Percentiles rank a stretch among this genome's conserved stretches.
Conservation (phyloP, 2,888 invertebrate species). For the Tineola bisselliella region DNA sequence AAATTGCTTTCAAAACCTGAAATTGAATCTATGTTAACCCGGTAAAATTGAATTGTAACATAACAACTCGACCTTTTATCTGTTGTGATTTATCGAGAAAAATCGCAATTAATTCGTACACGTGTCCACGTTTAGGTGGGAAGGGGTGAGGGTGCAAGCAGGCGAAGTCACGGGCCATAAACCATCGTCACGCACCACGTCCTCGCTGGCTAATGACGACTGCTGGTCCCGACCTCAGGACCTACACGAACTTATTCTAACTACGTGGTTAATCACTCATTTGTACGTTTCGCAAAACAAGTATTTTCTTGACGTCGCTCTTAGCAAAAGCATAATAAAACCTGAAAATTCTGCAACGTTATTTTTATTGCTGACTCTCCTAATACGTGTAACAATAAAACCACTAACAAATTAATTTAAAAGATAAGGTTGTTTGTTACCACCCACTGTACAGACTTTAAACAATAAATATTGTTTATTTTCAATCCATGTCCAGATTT, state of each 20-base stretch:
- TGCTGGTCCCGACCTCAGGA: background rate
- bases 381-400: background rate
- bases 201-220: conserved; percentile 42
- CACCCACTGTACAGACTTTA: background rate
- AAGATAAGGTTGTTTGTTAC: background rate
- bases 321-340: background rate
- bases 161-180: conserved; percentile 54
- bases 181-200: conserved; percentile 53
- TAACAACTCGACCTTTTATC: conserved; percentile 38
- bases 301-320: background rate
- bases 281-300: conserved; percentile 1
- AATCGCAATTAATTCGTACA: conserved; percentile 59
- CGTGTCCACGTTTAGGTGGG: conserved; percentile 58
- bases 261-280: conserved; percentile 9
- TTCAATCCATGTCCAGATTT: conserved; percentile 27
- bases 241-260: background rate
- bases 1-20: conserved; percentile 23
- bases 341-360: background rate
- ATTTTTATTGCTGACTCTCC: background rate
- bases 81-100: conserved; percentile 36
- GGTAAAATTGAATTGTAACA: conserved; percentile 30
- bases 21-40: conserved; percentile 22
- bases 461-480: conserved; percentile 14
- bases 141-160: conserved; percentile 41
- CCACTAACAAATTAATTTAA: background rate